Evolutionary conservation across 2,113 vertebrate species (phyloP), one percentile per base, ranked within the genome.

Genomic region (Sturnus vulgaris): DNA sequence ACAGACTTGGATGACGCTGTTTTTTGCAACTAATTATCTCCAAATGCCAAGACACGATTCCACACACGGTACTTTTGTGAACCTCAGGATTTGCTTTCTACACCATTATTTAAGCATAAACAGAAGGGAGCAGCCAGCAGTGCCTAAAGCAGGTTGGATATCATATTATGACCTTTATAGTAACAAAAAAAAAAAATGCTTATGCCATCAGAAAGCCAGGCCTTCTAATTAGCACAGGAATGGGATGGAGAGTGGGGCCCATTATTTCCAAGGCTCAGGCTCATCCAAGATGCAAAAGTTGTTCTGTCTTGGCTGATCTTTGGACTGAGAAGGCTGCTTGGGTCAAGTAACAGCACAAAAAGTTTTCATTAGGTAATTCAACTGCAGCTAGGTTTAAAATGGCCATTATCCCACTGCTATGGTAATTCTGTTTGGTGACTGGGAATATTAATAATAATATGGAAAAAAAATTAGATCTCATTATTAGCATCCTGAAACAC

Each of bases 11-110:
- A 71, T 16, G 37, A 88, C 9, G 89, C 64, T 31, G 73, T 21
- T 94, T 77, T 25, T 15, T 78, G 61, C 46, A 47, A 50, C 94
- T 95, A 82, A 96, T 95, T 96, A 93, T 56, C 95, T 86, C 39
- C 46, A 56, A 82, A 78, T 39, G 88, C 96, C 80, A 40, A 81
- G 72, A 47, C 8, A 31, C 4, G 6, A 77, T 88, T 68, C 63
- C 59, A 61, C 86, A 35, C 22, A 31, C 5, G 39, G 30, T 12
- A 66, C 79, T 95, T 85, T 0, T 14, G 31, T 63, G 93, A 96
- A 86, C 88, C 66, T 90, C 27, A 17, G 66, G 92, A 86, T 40
- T 89, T 77, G 77, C 91, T 91, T 93, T 91, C 95, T 37, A 7
- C 59, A 31, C 91, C 91, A 68, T 79, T 92, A 92, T 90, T 72